A percentile compares a stretch with the other conserved stretches of the same genome.
These are phyloP conservation scores for Tragopan temminckii DNA, from an alignment of 2,797 vertebrate species.

Conservation along the genomic window DNA sequence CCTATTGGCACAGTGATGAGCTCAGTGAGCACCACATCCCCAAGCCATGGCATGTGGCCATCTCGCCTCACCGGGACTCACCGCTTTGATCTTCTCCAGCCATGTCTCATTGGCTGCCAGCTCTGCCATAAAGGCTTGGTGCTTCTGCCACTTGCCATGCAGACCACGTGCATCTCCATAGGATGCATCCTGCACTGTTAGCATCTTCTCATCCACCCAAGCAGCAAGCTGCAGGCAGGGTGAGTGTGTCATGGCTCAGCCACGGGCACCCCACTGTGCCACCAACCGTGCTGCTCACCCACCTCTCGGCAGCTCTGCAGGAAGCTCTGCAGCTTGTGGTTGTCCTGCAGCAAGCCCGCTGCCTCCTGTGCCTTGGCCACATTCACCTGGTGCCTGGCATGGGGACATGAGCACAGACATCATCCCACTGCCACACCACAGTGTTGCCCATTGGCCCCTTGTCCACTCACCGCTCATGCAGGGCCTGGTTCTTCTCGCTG, in stretches of 20 bases:
- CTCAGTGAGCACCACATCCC: background rate
- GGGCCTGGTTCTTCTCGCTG: slow-evolving; percentile 87
- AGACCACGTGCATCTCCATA: slow-evolving; percentile 92
- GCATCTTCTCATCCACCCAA: slow-evolving; percentile 99
- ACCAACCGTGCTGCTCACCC: background rate
- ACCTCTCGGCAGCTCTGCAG: slow-evolving; percentile 96
- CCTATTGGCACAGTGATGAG: slow-evolving; percentile 72
- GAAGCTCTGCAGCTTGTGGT: slow-evolving; percentile 93
- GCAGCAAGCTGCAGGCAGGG: slow-evolving; percentile 85
- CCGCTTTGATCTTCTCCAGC: slow-evolving; percentile 91
- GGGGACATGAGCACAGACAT: rapidly evolving
- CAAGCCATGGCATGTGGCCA: rapidly evolving
- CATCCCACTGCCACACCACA: background rate
- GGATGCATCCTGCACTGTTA: slow-evolving; percentile 93
- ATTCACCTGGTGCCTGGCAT: slow-evolving; percentile 85
- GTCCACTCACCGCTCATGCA: slow-evolving; percentile 86
- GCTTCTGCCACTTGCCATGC: slow-evolving; percentile 96
- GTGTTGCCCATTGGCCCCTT: rapidly evolving
- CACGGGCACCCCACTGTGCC: rapidly evolving
- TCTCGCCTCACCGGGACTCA: slow-evolving; percentile 28
- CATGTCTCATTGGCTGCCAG: slow-evolving; percentile 92
- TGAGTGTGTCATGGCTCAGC: background rate
- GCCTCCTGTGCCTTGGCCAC: slow-evolving; percentile 86
- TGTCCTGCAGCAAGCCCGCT: slow-evolving; percentile 87
- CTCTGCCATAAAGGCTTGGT: slow-evolving; percentile 96